Evolutionary conservation across 2,113 vertebrate genomes (phyloP).

Genomic region (Brachyhypopomus gauderio): DNA sequence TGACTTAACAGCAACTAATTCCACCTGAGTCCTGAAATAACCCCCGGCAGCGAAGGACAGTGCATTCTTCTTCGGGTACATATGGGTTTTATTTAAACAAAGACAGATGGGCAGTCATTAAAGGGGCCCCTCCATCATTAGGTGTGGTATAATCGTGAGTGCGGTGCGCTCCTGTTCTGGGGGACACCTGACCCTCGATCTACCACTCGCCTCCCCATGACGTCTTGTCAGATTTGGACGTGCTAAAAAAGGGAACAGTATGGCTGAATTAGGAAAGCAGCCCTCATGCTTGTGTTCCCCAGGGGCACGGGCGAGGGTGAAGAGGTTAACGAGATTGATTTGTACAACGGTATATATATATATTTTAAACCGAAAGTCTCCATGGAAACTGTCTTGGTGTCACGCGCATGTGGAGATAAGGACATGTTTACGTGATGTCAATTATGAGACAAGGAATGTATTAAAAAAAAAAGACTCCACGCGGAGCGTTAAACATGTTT

Average conservation of each 20-base stretch:
- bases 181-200: constrained; percentile 24
- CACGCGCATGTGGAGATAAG: constrained; percentile 45
- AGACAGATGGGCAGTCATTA: constrained; percentile 54
- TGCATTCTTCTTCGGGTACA: constrained; percentile 6
- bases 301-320: constrained; percentile 50
- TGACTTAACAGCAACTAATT: constrained; percentile 27
- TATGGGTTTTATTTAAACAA: constrained; percentile 47
- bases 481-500: neutral
- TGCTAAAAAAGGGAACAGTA: constrained; percentile 40
- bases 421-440: constrained; percentile 51
- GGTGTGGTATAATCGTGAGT: constrained; percentile 21
- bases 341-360: constrained; percentile 32
- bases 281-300: constrained; percentile 38
- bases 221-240: constrained; percentile 43
- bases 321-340: constrained; percentile 59
- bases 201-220: constrained; percentile 21
- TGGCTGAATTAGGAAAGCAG: constrained; percentile 36
- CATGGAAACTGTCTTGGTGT: constrained; percentile 56
- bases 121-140: constrained; percentile 42
- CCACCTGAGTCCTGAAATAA: constrained; percentile 34
- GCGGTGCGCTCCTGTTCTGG: constrained; percentile 23
- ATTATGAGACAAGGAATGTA: constrained; percentile 42
- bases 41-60: constrained; percentile 12
- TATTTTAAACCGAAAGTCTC: constrained; percentile 46
- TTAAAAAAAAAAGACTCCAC: constrained; percentile 13